Base-by-base conservation (phyloP, 2,888 invertebrate genomes). In the Drosophila monieri region DNA sequence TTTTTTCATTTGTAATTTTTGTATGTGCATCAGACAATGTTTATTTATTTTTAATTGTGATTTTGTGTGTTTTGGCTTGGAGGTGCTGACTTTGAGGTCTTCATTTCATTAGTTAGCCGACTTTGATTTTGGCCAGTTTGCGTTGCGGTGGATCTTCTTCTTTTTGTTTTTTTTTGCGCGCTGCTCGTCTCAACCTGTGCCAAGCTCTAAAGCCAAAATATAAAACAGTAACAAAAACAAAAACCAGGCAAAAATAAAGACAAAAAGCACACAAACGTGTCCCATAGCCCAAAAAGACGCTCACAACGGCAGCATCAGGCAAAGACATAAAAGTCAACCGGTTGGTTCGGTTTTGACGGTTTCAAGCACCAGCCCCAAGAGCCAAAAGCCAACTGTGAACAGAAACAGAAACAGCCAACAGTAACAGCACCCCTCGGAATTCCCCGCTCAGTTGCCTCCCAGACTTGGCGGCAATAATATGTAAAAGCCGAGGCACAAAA, bases 311-410 rank as follows among this genome's bases (percentile, higher is more conserved):
- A 73, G 71, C 61, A 73, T 62, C 64, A 62, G 52, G 72, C 73
- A 80, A 81, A 81, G 83, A 83, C 83, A 83, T 85, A 67, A 85
- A 81, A 80, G 68, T 85, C 68, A 85, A 85, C 81, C 85, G 81
- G 81, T 83, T 83, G 77, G 81, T 85, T 85, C 67, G 56, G 74
- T 85, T 85, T 81, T 43, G 43, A 43, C 43, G 43, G 43, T 21
- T 43, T 58, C 79, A 67, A 69, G 44, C 72, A 46, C 37, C 65
- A 39, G 65, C 47, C 32, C 9, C 67, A 56, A 30, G 30, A 21
- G 21, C 27, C 27, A 27, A 10, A 8, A 32, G 21, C 21, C 21
- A 27, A 27, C 27, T 27, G 35, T 35, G 54, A 32, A 37, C 52
- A 59, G 46, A 39, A 44, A 32, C 53, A 59, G 43, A 35, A 48